Evolutionary conservation across 2,113 vertebrate genomes (phyloP).

Genomic region (Oceanites oceanicus): DNA sequence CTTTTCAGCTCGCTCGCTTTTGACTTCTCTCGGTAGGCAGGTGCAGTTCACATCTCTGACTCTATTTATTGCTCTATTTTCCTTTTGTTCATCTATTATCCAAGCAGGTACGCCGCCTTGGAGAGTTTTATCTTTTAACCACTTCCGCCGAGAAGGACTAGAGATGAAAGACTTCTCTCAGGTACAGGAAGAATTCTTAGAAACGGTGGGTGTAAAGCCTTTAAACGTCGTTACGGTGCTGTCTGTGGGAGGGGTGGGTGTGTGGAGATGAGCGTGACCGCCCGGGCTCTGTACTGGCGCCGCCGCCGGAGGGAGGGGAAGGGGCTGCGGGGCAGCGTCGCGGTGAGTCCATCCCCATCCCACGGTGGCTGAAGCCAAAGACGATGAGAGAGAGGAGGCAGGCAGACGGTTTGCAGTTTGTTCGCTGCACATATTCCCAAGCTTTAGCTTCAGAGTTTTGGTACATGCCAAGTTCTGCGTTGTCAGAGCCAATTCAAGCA

Average conservation of each 20-base stretch:
- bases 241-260: not conserved
- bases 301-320: not conserved
- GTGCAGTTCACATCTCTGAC: not conserved
- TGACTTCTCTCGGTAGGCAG: not conserved
- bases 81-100: not conserved
- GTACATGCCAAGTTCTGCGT: not conserved
- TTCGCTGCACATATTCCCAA: not conserved
- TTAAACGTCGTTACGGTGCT: fast-evolving
- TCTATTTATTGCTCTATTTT: not conserved
- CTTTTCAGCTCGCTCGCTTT: fast-evolving
- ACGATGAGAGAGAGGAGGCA: fast-evolving
- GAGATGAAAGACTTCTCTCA: constrained; percentile 12
- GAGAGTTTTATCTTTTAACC: not conserved
- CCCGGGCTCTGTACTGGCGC: not conserved
- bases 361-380: fast-evolving
- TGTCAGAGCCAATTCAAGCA: not conserved
- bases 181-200: not conserved
- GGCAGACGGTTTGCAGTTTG: not conserved
- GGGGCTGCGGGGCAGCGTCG: not conserved
- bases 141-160: not conserved
- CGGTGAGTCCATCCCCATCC: not conserved
- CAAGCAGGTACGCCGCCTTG: not conserved
- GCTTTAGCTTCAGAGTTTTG: not conserved
- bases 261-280: not conserved
- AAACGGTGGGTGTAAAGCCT: not conserved